Conservation (phyloP, 2,888 invertebrate species). For the Heliconius charithonia region DNA sequence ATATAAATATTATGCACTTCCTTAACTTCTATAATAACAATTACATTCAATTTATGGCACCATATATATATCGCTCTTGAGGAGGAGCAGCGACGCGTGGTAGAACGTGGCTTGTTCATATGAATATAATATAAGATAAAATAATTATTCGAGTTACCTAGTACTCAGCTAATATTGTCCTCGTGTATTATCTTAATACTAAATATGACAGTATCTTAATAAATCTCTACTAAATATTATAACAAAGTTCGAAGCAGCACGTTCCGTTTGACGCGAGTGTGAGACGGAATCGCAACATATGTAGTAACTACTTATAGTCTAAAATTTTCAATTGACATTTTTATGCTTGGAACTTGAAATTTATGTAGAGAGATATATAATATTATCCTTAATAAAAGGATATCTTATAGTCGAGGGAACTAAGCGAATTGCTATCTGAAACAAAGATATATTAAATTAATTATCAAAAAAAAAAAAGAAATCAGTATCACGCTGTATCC, state of each 20-base stretch:
- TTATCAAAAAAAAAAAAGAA: no score
- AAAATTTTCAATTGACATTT: slow-evolving; percentile 51
- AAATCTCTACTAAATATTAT: slow-evolving; percentile 50
- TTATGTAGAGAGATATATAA: slow-evolving; percentile 45
- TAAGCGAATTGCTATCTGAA: slow-evolving; percentile 46
- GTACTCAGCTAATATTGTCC: slow-evolving; percentile 60
- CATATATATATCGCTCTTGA: slow-evolving; percentile 55
- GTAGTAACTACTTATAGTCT: slow-evolving; percentile 43
- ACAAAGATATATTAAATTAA: slow-evolving; percentile 32
- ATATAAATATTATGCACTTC: slow-evolving; percentile 55
- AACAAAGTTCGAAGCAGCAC: slow-evolving; percentile 47
- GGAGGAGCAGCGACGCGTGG: slow-evolving; percentile 49
- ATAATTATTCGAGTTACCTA: slow-evolving; percentile 46
- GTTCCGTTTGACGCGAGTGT: slow-evolving; percentile 37
- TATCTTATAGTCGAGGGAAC: slow-evolving; percentile 35
- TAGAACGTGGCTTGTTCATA: slow-evolving; percentile 37
- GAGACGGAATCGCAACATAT: slow-evolving; percentile 40
- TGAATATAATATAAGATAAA: slow-evolving; percentile 35
- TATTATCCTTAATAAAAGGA: slow-evolving; percentile 42
- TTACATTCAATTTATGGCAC: slow-evolving; percentile 67
- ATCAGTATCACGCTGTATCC: no score
- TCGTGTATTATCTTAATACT: slow-evolving; percentile 40
- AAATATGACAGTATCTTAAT: slow-evolving; percentile 36
- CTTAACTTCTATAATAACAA: slow-evolving; percentile 66
- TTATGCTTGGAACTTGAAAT: slow-evolving; percentile 46